Evolutionary conservation across 2,888 invertebrate species (phyloP).

Genomic region (Conistra vaccinii): DNA sequence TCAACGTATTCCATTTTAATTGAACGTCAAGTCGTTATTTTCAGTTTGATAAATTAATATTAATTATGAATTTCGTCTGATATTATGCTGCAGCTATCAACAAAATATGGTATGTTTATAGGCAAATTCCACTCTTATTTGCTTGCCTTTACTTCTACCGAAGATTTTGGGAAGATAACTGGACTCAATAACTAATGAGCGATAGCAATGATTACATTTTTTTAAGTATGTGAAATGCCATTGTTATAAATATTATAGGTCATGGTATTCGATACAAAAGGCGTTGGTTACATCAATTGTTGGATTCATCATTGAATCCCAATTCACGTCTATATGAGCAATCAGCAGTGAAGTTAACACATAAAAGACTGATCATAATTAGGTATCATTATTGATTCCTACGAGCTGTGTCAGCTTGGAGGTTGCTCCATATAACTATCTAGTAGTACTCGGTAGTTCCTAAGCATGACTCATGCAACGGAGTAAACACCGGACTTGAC

Average conservation of each 20-base stretch:
- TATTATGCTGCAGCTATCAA: neutral
- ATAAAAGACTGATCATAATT: neutral
- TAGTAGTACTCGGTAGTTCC: neutral
- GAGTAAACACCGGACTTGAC: neutral
- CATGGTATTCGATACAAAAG: neutral
- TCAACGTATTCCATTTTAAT: conserved; percentile 10
- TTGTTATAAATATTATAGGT: neutral
- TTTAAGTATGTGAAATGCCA: neutral
- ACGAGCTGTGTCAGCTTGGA: neutral
- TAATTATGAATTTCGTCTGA: neutral
- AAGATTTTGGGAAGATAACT: neutral
- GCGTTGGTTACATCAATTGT: no score
- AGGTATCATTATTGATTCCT: neutral
- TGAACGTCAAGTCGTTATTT: conserved; percentile 34
- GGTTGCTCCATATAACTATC: neutral
- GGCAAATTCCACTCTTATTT: neutral
- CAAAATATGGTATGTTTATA: neutral
- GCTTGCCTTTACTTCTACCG: neutral
- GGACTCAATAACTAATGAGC: neutral
- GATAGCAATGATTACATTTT: neutral
- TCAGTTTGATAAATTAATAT: conserved; percentile 13
- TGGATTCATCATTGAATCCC: no score
- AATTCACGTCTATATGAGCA: neutral
- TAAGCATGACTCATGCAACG: neutral
- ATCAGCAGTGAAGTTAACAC: neutral